These are phyloP conservation scores for Aphaenogaster floridana DNA, from an alignment of 1,140 invertebrate genomes.

Conservation along the genomic window DNA sequence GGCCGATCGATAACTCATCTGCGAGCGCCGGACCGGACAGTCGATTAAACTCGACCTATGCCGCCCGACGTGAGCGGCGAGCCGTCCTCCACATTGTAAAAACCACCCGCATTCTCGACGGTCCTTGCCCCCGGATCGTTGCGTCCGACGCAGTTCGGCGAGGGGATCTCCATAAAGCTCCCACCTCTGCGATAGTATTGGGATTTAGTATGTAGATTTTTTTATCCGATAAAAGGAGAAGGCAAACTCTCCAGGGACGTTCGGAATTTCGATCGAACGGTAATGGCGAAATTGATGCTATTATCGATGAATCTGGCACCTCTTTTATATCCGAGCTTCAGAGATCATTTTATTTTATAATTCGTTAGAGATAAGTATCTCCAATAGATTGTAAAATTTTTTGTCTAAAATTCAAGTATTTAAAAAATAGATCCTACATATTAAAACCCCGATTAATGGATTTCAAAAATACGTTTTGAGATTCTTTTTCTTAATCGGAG, in stretches of 20 bases:
- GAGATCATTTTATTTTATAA: not conserved
- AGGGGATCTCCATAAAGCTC: constrained; percentile 15
- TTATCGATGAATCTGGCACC: not conserved
- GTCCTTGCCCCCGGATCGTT: constrained; percentile 54
- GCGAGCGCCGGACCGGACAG: constrained; percentile 56
- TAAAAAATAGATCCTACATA: not conserved
- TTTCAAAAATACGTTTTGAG: not conserved
- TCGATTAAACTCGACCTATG: constrained; percentile 69
- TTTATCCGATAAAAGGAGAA: not conserved
- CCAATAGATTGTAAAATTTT: not conserved
- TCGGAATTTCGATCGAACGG: not conserved
- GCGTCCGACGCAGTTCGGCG: constrained; percentile 48
- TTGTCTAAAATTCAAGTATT: not conserved
- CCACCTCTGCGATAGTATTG: constrained; percentile 1
- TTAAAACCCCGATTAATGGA: no score
- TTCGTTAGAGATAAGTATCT: not conserved
- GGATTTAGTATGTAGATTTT: constrained; percentile 6
- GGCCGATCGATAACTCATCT: constrained; percentile 73
- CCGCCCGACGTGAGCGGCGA: constrained; percentile 33
- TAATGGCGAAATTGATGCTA: not conserved
- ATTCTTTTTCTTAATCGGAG: not conserved
- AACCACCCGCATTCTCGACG: constrained; percentile 58
- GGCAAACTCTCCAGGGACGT: not conserved
- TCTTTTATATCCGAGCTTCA: not conserved
- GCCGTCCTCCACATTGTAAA: constrained; percentile 56